phyloP scores from a whole-genome alignment of 2,113 vertebrate genomes.

The Casuarius casuarius region DNA sequence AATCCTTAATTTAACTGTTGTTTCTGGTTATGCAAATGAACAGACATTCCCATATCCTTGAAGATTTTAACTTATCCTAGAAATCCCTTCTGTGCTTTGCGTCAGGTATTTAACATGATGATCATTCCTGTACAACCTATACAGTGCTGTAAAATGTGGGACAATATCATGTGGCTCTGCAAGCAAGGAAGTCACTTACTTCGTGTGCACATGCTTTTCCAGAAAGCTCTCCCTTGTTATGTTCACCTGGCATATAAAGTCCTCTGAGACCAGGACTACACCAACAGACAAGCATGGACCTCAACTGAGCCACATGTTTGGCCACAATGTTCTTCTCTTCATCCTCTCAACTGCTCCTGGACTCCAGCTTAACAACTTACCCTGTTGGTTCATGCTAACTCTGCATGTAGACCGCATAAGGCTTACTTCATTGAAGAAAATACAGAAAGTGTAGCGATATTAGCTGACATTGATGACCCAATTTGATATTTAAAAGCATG shows the following conservation, averaged over 20 bases:
- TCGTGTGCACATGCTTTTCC: not conserved
- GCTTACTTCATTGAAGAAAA: not conserved
- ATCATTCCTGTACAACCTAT: rapidly evolving
- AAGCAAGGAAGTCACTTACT: not conserved
- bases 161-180: not conserved
- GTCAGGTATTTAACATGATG: not conserved
- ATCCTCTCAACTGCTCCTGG: not conserved
- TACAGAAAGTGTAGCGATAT: not conserved
- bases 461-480: not conserved
- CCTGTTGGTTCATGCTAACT: not conserved
- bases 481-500: not conserved
- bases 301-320: not conserved
- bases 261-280: not conserved
- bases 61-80: not conserved
- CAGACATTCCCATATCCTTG: not conserved
- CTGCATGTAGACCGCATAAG: not conserved
- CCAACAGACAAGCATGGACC: not conserved
- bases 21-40: not conserved
- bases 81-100: not conserved
- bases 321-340: not conserved
- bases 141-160: not conserved
- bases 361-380: not conserved
- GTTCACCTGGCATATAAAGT: not conserved
- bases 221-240: not conserved
- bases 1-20: not conserved